Percentiles rank a stretch among this genome's conserved stretches.
phyloP scores from a whole-genome alignment of 2,113 vertebrate genomes.

The Galbula dea region DNA sequence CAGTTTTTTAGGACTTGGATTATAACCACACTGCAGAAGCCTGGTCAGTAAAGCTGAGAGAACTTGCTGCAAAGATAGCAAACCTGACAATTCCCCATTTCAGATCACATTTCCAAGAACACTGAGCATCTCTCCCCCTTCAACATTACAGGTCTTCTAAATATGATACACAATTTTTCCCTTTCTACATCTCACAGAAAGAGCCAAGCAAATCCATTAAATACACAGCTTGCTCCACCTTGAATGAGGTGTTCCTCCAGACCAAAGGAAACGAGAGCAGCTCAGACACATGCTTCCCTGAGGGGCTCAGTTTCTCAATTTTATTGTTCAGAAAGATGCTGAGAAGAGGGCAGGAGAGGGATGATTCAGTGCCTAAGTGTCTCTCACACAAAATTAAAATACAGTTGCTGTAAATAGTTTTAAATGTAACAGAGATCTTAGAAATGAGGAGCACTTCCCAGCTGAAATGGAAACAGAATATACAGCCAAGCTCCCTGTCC shows the following conservation, averaged over 20 bases:
- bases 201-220: background rate
- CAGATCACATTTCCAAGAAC: background rate
- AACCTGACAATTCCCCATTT: background rate
- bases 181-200: background rate
- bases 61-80: conserved; percentile 36
- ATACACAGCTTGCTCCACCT: background rate
- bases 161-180: conserved; percentile 1
- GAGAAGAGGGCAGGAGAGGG: background rate
- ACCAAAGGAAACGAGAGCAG: background rate
- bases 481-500: background rate
- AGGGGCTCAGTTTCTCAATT: background rate
- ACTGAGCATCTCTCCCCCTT: background rate
- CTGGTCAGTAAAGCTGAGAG: conserved; percentile 16
- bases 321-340: background rate
- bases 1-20: conserved; percentile 11
- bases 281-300: background rate
- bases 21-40: background rate
- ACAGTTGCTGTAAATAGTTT: background rate
- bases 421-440: background rate
- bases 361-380: accelerated
- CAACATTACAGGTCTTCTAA: background rate
- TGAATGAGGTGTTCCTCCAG: accelerated
- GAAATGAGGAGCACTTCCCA: background rate
- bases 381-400: background rate
- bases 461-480: background rate